Base-by-base conservation (phyloP, 2,888 invertebrate species). In the Pammene aurita region DNA sequence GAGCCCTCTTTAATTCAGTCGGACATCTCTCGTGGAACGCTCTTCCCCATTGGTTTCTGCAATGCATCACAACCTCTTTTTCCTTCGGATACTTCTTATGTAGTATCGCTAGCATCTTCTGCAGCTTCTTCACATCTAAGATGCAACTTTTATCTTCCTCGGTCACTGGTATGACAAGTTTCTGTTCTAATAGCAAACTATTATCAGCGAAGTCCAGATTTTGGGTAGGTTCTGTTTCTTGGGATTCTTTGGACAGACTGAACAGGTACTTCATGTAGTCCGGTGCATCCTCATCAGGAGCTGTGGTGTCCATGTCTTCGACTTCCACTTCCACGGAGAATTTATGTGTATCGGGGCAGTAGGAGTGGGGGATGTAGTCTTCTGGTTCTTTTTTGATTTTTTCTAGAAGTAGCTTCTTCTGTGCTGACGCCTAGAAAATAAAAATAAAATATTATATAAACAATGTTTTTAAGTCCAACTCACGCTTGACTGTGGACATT, bases 311-410 rank as follows among this genome's bases (percentile, higher is more conserved):
- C 50, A 62, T 71, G 57, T 74, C 73, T 38, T 79, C 78, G 0
- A 80, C 76, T 67, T 80, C 77, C 13, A 80, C 72, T 42, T 78
- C 77, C 6, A 79, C 67, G 0, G 77, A 76, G 56, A 78, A 76
- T 14, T 75, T 66, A n/a, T 57, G 42, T 1, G 54, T 34, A 0
- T 61, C 42, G 7, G 61, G 60, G 0, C 18, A 41, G 0, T 11
- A 46, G 0, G 38, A 16, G 11, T 11, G 56, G 0, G 57, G 48
- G 14, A 48, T 48, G 50, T 58, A 41, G 13, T 52, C 50, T 0
- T 1, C 48, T 14, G 66, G 60, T 41, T 70, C 58, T 10, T 50
- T 66, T 34, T 62, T 57, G 0, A 57, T 50, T 35, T 67, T 67
- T 14, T 67, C 26, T 0, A 70, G 61, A 35, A 61, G 55, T 1